Base-by-base conservation (phyloP, 1,140 invertebrate species). In the Neodiprion virginianus region DNA sequence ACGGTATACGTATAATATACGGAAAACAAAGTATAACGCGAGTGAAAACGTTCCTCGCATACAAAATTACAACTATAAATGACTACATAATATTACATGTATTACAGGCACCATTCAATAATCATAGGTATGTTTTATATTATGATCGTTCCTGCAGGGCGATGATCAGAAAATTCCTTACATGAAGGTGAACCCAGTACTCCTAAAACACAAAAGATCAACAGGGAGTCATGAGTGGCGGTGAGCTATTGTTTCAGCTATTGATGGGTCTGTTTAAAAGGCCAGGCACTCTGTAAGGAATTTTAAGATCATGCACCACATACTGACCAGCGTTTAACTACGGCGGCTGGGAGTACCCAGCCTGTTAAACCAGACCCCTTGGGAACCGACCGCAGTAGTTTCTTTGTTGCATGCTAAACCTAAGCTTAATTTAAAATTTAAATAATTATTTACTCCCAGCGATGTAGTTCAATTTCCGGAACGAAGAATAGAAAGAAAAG, bases 171-270 rank as follows among this genome's bases (percentile, higher is more conserved):
- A 83, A 85, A 78, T 85, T 82, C 80, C 83, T 87, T 86, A 86
- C 81, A 85, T 75, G 82, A 86, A 82, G 81, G 81, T 82, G 80
- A 87, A 86, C 65, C 82, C 73, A 81, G 78, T 86, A 81, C 77
- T 82, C 84, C 85, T 86, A 86, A 75, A 86, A 87, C 78, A 82
- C 67, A 83, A 82, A 83, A 77, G 72, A 17, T 61, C n/a, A 61
- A 61, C 8, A 21, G 76, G 73, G 72, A 65, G 67, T 78, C 67
- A 77, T 40, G 23, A 65, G 28, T 48, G 9, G n/a, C 8, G 71
- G 48, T 72, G 73, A 67, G 28, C 28, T 40, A 40, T 1, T 40
- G 28, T 40, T 40, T 66, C 21, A 67, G 73, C 66, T 69, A 68
- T 40, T 23, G 73, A 49, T 75, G 28, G 74, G 76, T 84, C 79